Percentiles rank a stretch among this genome's conserved stretches.
Conservation (phyloP, 2,797 vertebrate genomes). For the Anguilla obscura region DNA sequence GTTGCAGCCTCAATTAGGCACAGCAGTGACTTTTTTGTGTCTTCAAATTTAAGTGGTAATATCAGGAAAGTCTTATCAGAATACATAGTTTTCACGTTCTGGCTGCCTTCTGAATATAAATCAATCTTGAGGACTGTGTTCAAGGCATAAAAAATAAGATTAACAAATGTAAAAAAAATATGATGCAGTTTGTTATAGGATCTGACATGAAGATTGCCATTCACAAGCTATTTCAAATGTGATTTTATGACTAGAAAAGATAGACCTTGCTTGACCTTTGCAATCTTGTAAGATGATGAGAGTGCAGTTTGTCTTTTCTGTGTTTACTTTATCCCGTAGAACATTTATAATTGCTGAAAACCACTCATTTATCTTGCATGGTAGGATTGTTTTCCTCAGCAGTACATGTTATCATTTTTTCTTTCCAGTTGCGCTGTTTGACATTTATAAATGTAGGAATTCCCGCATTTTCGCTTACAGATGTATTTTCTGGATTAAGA, state of each 20-base stretch:
- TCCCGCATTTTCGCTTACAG: conserved; percentile 54
- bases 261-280: conserved; percentile 53
- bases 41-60: neutral
- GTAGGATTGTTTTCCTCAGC: conserved; percentile 36
- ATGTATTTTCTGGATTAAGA: conserved; percentile 47
- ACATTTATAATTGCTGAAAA: conserved; percentile 55
- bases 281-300: conserved; percentile 49
- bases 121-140: conserved; percentile 28
- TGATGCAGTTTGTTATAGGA: conserved; percentile 25
- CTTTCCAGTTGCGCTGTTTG: conserved; percentile 43
- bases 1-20: neutral
- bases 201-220: conserved; percentile 47
- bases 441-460: conserved; percentile 47
- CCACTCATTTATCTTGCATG: conserved; percentile 48
- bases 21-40: neutral
- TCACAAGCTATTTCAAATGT: conserved; percentile 52
- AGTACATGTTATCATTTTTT: neutral
- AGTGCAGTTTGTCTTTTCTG: conserved; percentile 48
- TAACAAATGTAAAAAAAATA: conserved; percentile 33
- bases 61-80: conserved; percentile 4
- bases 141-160: conserved; percentile 44
- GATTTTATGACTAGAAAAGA: conserved; percentile 11
- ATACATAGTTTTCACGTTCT: conserved; percentile 16
- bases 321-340: conserved; percentile 61
- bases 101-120: conserved; percentile 24